Base-by-base conservation (phyloP, 2,797 vertebrate species). In the Erpetoichthys calabaricus region DNA sequence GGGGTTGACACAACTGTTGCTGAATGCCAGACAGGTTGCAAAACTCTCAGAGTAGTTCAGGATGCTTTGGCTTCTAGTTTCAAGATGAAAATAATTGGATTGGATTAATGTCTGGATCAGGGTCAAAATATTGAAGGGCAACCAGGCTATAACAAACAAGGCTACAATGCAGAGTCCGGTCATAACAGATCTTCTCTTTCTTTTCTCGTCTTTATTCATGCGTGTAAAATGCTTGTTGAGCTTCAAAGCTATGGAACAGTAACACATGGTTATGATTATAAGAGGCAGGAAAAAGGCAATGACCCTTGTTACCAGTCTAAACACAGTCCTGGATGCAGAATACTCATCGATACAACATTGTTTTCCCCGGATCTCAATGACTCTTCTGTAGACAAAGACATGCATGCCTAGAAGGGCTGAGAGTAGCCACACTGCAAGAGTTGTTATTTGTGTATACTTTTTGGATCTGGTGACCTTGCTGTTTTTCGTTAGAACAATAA, bases 271-370 rank as follows among this genome's bases (percentile, higher is more conserved):
- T 25, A 64, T 61, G 59, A 54, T 55, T 8, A 8, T 4, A 4
- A 64, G 59, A n/a, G 62, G 62, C 8, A 64, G 42, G 10, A 64
- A n/a, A 45, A 64, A 64, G 52, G 59, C 59, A 8, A 64, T 42
- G 8, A 64, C 52, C 44, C 62, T 44, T 41, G 56, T 54, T 2
- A 42, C 42, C 56, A 64, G 56, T 44, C 8, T 50, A 47, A 64
- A 56, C 41, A 55, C 8, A 1, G 47, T 44, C 6, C 41, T 55
- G 8, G 25, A 7, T 5, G 44, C 3, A 3, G 53, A 51, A 8
- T 3, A 9, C 3, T 5, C 44, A 6, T 55, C 59, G 42, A 41
- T 4, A 5, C 59, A 60, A 8, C 42, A 8, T 46, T 10, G 42
- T 8, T 4, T 45, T 5, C 42, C 45, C 8, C 57, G 3, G 4